Conservation (phyloP, 1,140 invertebrate species). For the Ectropis grisescens region DNA sequence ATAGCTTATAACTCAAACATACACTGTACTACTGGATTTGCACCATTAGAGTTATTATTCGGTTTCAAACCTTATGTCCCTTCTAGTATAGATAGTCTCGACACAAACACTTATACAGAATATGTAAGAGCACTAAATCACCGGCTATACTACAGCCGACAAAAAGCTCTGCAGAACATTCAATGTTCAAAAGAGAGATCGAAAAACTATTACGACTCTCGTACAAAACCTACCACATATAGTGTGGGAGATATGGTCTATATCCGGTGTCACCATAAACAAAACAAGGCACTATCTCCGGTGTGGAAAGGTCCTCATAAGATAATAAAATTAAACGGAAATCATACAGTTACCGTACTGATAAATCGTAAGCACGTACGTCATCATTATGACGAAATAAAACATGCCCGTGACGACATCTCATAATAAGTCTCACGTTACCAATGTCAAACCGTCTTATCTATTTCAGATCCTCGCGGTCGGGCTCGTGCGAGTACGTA, state of each 20-base stretch:
- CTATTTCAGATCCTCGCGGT: too few relatives aligned
- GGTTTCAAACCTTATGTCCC: constrained; percentile 3
- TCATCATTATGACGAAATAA: constrained; percentile 8
- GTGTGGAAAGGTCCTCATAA: constrained; percentile 9
- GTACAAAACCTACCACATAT: constrained; percentile 1
- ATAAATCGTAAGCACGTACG: constrained; percentile 6
- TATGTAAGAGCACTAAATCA: constrained; percentile 5
- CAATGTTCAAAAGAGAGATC: constrained; percentile 5
- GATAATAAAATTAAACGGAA: constrained; percentile 7
- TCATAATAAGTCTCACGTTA: too few relatives aligned
- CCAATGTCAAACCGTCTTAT: too few relatives aligned
- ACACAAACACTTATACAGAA: constrained; percentile 3
- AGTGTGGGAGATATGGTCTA: constrained; percentile 7
- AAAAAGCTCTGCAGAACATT: constrained; percentile 7
- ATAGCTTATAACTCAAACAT: constrained; percentile 4
- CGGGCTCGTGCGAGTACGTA: too few relatives aligned
- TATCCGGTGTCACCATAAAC: constrained; percentile 2
- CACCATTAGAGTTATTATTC: constrained; percentile 5
- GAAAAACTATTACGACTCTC: constrained; percentile 9
- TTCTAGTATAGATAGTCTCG: constrained; percentile 1
- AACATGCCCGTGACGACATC: not conserved
- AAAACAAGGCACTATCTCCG: constrained; percentile 3
- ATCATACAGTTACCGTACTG: constrained; percentile 5
- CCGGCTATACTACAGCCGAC: constrained; percentile 1
- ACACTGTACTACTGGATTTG: constrained; percentile 6